Evolutionary conservation across 1,140 invertebrate genomes (phyloP).

Genomic region (Aphidius ervi): DNA sequence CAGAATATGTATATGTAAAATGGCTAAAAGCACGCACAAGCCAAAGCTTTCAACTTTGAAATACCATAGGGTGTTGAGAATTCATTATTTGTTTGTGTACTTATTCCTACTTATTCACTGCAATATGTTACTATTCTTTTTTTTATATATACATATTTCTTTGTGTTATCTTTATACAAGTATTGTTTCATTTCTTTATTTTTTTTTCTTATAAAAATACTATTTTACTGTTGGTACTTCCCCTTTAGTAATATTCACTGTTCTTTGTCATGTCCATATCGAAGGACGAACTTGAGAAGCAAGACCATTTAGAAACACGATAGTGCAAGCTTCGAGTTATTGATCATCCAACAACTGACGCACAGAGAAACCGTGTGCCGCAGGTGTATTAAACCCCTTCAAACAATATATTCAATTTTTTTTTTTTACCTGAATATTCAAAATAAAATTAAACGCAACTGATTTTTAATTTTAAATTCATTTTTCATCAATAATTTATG

Average conservation of each 20-base stretch:
- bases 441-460: too few relatives aligned
- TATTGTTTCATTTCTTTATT: too few relatives aligned
- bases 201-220: background rate
- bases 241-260: too few relatives aligned
- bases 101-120: too few relatives aligned
- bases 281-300: conserved; percentile 13
- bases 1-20: too few relatives aligned
- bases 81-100: too few relatives aligned
- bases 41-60: too few relatives aligned
- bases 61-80: too few relatives aligned
- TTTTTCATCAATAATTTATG: background rate
- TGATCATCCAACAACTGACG: conserved; percentile 29
- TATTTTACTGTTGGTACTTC: too few relatives aligned
- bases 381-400: conserved; percentile 4
- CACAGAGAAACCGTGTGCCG: conserved; percentile 7
- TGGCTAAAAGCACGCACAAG: too few relatives aligned
- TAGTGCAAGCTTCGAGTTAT: conserved; percentile 33
- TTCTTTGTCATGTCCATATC: background rate
- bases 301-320: conserved; percentile 18
- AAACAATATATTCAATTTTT: background rate
- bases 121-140: background rate
- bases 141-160: too few relatives aligned
- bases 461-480: background rate
- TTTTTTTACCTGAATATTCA: background rate
- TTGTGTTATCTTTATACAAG: too few relatives aligned